Evolutionary conservation across 2,113 vertebrate species (phyloP).

Genomic region (Anhinga rufa): DNA sequence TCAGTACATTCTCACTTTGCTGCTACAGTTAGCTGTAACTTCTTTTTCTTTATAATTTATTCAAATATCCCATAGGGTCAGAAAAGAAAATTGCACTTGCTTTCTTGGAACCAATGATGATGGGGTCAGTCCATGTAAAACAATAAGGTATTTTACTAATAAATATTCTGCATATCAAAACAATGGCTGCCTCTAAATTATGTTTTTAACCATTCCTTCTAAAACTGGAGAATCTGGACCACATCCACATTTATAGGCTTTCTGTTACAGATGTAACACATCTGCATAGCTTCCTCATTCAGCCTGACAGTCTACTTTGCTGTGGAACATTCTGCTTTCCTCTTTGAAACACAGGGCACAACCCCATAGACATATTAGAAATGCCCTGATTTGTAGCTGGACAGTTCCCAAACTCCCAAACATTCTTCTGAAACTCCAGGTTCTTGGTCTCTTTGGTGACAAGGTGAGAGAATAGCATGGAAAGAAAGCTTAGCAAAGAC

Average conservation of each 20-base stretch:
- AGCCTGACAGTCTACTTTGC: neutral
- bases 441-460: neutral
- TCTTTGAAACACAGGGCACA: neutral
- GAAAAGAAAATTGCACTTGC: neutral
- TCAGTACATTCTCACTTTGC: neutral
- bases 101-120: constrained; percentile 19
- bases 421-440: neutral
- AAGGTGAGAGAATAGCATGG: neutral
- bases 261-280: neutral
- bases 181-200: neutral
- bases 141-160: neutral
- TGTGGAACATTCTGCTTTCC: neutral
- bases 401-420: neutral
- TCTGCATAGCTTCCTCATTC: neutral
- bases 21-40: neutral
- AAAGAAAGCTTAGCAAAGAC: neutral
- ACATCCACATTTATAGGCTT: neutral
- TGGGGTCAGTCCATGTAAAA: neutral
- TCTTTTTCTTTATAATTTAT: neutral
- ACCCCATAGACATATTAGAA: neutral
- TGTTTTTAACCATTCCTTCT: neutral
- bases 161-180: neutral
- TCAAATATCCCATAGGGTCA: constrained; percentile 6
- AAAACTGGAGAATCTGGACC: neutral
- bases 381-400: neutral